Base-by-base conservation (phyloP, 2,113 vertebrate genomes). In the Archocentrus centrarchus region DNA sequence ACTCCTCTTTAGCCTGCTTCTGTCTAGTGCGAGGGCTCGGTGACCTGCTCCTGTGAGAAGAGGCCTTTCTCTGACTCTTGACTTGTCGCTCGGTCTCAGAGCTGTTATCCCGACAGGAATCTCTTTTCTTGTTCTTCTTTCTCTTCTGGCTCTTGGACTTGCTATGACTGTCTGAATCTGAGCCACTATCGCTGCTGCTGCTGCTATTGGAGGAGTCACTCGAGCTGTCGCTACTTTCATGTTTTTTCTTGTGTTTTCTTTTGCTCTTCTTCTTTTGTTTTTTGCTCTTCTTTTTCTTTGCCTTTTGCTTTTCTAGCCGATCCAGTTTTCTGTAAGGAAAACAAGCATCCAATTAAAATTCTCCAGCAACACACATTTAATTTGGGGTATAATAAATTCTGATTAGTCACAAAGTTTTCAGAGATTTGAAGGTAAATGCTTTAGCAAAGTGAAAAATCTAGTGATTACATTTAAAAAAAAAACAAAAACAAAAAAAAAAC, bases 301-400 rank as follows among this genome's bases (percentile, higher is more conserved):
- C 91, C 90, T 97, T 97, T 85, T 98, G 96, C 93, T 99, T 98
- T 81, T 99, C 98, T 39, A 99, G 96, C 62, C 96, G 97, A 92
- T 99, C 98, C 27, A 99, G 95, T 94, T 99, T 99, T 95, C 98
- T 99, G 76, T 55, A 59, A 50, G 32, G 14, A 58, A 82, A 66
- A 58, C 32, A 58, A 68, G 80, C 15, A 63, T 50, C 79, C 2
- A 35, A 20, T 66, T 39, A 5, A 59, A 11, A 59, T 30, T 83
- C n/a, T 75, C 3, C 2, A 61, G 70, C 11, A 44, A 8, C 4
- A 35, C 17, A 59, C 20, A 63, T 68, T 22, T 53, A 32, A 22
- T 58, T 11, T n/a, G 2, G 39, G 14, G 11, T 39, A 47, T 17
- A 57, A 50, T 63, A 22, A 35, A n/a, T 37, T 70, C 2, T 55